Conservation (phyloP, 1,140 invertebrate genomes). For the Zaprionus lachaisei region DNA sequence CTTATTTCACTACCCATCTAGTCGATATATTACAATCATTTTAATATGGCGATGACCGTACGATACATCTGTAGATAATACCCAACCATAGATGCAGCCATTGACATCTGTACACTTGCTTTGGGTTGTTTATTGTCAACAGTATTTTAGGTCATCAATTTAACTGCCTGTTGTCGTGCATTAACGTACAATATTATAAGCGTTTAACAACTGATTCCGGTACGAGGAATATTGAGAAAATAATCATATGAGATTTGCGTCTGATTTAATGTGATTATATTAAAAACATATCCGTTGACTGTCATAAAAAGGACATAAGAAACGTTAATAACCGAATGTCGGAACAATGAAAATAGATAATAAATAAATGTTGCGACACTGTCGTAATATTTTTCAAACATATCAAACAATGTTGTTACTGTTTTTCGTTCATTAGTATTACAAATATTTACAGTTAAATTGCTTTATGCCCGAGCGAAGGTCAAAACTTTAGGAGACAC, state of each 20-base stretch:
- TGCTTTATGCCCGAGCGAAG: no score
- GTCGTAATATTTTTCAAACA: neutral
- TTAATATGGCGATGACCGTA: no score
- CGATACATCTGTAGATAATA: no score
- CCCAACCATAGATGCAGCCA: no score
- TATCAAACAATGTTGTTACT: neutral
- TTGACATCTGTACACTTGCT: conserved; percentile 60
- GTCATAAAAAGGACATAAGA: conserved; percentile 45
- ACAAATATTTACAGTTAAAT: neutral
- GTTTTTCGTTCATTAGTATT: neutral
- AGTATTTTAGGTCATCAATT: conserved; percentile 52
- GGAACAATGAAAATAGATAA: neutral
- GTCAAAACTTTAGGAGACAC: no score
- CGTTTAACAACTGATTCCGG: conserved; percentile 34
- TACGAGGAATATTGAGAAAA: conserved; percentile 35
- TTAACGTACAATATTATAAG: conserved; percentile 72
- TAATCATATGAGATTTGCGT: conserved; percentile 44
- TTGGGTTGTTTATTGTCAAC: conserved; percentile 51
- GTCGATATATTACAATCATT: no score
- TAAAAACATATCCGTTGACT: conserved; percentile 44
- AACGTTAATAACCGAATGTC: conserved; percentile 29
- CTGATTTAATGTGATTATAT: conserved; percentile 68
- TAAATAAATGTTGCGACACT: neutral
- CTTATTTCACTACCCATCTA: neutral
- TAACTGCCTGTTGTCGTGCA: conserved; percentile 39